Percentiles rank a stretch among this genome's conserved stretches.
phyloP scores from a whole-genome alignment of 2,113 vertebrate species.

The Protobothrops mucrosquamatus region DNA sequence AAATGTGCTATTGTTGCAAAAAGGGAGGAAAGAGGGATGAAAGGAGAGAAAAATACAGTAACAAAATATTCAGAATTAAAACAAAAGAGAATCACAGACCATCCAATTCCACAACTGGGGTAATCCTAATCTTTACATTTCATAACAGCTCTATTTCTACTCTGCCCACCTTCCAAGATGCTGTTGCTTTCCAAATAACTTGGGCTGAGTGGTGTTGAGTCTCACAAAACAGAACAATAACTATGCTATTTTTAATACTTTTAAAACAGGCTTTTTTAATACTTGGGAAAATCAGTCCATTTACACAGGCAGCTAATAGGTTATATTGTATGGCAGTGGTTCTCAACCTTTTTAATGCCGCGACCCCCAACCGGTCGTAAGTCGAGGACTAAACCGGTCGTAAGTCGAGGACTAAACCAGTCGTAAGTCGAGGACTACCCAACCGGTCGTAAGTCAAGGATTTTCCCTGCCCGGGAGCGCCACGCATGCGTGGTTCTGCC shows the following conservation, averaged over 20 bases:
- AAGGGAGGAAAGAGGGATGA: not conserved
- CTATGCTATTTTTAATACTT: not conserved
- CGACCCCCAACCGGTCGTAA: too few relatives aligned
- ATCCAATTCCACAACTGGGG: too few relatives aligned
- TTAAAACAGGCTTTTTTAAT: not conserved
- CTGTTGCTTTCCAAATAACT: not conserved
- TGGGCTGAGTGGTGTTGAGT: not conserved
- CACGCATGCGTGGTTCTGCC: too few relatives aligned
- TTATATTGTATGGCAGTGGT: not conserved
- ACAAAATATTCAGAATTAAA: not conserved
- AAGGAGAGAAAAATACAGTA: not conserved
- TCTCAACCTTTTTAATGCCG: too few relatives aligned
- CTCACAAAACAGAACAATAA: not conserved
- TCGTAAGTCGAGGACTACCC: too few relatives aligned
- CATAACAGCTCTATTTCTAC: not conserved
- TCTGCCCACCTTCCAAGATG: not conserved
- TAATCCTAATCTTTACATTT: not conserved
- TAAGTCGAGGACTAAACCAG: too few relatives aligned
- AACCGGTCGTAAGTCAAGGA: too few relatives aligned
- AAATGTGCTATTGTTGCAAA: not conserved
- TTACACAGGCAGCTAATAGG: not conserved
- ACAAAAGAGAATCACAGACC: not conserved
- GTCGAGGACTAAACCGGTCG: too few relatives aligned
- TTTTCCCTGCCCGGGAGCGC: too few relatives aligned
- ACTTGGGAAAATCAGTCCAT: not conserved